A percentile compares a stretch with the other conserved stretches of the same genome.
Conservation (phyloP, 1,140 invertebrate genomes). For the fruit fly (Drosophila melanogaster) region Release_6_plus_ISO1_MT NC_004354.4:16142001-16142500, state of each 20-base stretch:
- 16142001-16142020: constrained; percentile 9
- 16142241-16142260: neutral
- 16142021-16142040: constrained; percentile 11
- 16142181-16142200: no score
- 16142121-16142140: neutral
- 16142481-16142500: constrained; percentile 21
- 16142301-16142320: constrained; percentile 1
- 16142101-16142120: neutral
- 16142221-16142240: neutral
- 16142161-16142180: no score
- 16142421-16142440: constrained; percentile 45
- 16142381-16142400: constrained; percentile 14
- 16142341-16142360: constrained; percentile 31
- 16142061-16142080: neutral
- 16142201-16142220: no score
- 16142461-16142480: constrained; percentile 19
- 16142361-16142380: constrained; percentile 25
- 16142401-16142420: constrained; percentile 35
- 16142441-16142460: constrained; percentile 55
- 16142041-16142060: constrained; percentile 6
- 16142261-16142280: neutral
- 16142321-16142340: constrained; percentile 10
- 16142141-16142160: no score
- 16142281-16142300: neutral
- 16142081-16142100: neutral